Percentiles rank a stretch among this genome's conserved stretches.
phyloP scores from a whole-genome alignment of 2,113 vertebrate species.

The Lonchura striata region DNA sequence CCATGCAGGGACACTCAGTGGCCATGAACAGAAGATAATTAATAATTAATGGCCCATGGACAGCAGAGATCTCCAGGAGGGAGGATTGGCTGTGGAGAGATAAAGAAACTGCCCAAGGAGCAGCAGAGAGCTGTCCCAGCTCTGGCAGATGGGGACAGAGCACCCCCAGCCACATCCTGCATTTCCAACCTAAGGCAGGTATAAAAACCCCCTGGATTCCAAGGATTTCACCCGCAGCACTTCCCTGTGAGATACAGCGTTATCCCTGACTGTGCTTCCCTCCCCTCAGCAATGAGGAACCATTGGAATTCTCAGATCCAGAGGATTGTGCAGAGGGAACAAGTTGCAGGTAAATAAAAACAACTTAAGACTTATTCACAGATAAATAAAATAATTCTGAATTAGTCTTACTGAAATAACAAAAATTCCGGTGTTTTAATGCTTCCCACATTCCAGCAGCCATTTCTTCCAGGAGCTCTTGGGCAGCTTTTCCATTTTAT shows the following conservation, averaged over 20 bases:
- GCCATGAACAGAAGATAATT: too few relatives aligned
- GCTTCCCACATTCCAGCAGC: neutral
- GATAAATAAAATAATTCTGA: neutral
- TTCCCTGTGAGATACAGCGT: neutral
- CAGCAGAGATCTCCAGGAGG: too few relatives aligned
- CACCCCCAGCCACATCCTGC: neutral
- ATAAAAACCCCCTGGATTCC: neutral
- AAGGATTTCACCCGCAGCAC: neutral
- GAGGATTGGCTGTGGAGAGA: too few relatives aligned
- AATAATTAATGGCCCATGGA: too few relatives aligned
- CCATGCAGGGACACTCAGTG: too few relatives aligned
- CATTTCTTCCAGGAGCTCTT: neutral
- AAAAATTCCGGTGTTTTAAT: neutral
- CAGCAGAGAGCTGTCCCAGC: neutral
- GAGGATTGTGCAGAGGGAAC: neutral
- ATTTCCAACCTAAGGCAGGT: neutral
- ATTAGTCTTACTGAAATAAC: neutral
- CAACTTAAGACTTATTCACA: accelerated
- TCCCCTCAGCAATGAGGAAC: neutral
- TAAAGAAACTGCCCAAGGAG: too few relatives aligned
- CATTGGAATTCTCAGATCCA: accelerated
- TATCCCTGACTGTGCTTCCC: neutral
- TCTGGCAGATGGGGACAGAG: neutral
- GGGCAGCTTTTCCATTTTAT: neutral
- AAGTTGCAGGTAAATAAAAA: neutral